Conservation (phyloP, 2,113 vertebrate genomes). For the Illadopsis cleaveri region DNA sequence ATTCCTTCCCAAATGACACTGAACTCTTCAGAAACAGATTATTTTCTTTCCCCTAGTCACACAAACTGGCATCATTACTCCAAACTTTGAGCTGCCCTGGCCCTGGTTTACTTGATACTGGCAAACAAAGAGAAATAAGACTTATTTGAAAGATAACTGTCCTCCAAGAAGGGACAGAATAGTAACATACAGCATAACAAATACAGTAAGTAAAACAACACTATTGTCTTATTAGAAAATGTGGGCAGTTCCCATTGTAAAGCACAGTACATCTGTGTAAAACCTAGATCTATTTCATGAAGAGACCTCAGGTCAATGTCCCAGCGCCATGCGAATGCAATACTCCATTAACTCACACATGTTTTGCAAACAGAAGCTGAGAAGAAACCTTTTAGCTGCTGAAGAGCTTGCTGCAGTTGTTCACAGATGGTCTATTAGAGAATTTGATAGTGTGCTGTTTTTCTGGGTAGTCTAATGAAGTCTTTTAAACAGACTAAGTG, state of each 20-base stretch:
- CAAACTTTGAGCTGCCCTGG: slow-evolving; percentile 30
- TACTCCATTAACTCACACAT: slow-evolving; percentile 58
- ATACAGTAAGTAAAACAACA: background rate
- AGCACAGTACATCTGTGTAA: background rate
- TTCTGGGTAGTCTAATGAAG: background rate
- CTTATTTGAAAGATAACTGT: slow-evolving; percentile 36
- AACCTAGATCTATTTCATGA: slow-evolving; percentile 21
- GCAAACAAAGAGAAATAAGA: slow-evolving; percentile 50
- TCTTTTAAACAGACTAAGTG: slow-evolving; percentile 22
- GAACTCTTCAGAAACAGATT: background rate
- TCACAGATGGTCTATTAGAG: background rate
- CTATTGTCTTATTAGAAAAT: background rate
- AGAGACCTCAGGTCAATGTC: slow-evolving; percentile 25
- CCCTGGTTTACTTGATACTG: background rate
- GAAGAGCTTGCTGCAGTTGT: slow-evolving; percentile 2
- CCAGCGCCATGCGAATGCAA: slow-evolving; percentile 37
- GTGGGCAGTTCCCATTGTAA: background rate
- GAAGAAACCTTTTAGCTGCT: slow-evolving; percentile 40
- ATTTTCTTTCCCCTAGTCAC: background rate
- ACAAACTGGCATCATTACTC: background rate
- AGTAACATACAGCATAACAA: background rate
- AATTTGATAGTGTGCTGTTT: slow-evolving; percentile 36
- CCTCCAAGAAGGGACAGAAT: background rate
- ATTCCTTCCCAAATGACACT: background rate
- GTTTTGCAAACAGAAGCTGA: slow-evolving; percentile 69